Percentiles rank a stretch among this genome's conserved stretches.
Conservation (phyloP, 2,797 vertebrate genomes). For the Bovichtus variegatus region DNA sequence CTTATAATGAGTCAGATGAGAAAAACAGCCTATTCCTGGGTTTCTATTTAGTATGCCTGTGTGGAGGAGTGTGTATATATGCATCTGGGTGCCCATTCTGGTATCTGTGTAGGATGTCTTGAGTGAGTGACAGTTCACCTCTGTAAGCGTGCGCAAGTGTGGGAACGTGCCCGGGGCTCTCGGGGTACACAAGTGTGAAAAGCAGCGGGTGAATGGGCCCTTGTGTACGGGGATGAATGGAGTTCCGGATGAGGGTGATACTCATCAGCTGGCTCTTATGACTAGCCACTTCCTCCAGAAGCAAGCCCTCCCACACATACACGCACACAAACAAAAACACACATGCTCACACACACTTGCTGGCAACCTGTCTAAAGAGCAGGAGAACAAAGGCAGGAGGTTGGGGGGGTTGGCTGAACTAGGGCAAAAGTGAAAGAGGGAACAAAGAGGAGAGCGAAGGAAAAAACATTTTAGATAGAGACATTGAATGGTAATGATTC, state of each 20-base stretch:
- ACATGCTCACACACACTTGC: slow-evolving; percentile 23
- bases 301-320: slow-evolving; percentile 42
- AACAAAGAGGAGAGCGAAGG: slow-evolving; percentile 16
- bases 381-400: background rate
- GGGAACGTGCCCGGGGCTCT: slow-evolving; percentile 50
- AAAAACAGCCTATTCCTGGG: slow-evolving; percentile 60
- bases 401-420: slow-evolving; percentile 6
- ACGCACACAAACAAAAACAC: slow-evolving; percentile 30
- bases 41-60: slow-evolving; percentile 48
- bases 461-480: slow-evolving; percentile 1
- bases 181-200: slow-evolving; percentile 67
- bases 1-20: slow-evolving; percentile 74
- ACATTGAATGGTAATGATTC: slow-evolving; percentile 16
- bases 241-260: slow-evolving; percentile 81
- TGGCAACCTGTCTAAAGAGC: slow-evolving; percentile 68
- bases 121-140: slow-evolving; percentile 71
- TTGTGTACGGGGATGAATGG: slow-evolving; percentile 84
- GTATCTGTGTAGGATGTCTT: slow-evolving; percentile 52
- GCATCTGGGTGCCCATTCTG: slow-evolving; percentile 51
- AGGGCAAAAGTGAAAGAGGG: slow-evolving; percentile 54
- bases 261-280: slow-evolving; percentile 80
- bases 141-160: slow-evolving; percentile 55
- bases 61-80: slow-evolving; percentile 34
- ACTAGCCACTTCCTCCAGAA: slow-evolving; percentile 71
- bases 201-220: slow-evolving; percentile 80